Conservation (phyloP, 64 coral and sea anemone genomes). For the Actinia tenebrosa region DNA sequence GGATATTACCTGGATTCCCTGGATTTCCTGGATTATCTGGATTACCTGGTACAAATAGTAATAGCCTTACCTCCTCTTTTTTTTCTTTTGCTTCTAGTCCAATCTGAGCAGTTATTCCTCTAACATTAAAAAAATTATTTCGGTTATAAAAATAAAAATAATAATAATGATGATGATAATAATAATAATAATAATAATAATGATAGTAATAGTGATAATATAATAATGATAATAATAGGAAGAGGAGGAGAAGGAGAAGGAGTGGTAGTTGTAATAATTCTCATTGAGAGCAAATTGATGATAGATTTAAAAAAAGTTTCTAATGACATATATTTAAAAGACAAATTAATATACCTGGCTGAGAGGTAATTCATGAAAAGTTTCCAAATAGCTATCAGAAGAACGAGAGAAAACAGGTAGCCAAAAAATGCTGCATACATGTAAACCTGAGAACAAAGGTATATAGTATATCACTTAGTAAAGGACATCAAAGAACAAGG, state of each 20-base stretch:
- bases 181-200: too few relatives aligned
- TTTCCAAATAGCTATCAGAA: constrained; percentile 55
- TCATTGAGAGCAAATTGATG: too few relatives aligned
- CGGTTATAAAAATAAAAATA: too few relatives aligned
- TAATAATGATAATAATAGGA: too few relatives aligned
- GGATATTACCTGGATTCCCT: neutral
- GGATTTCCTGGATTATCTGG: too few relatives aligned
- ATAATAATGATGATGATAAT: too few relatives aligned
- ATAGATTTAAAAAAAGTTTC: too few relatives aligned
- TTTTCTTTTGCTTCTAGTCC: neutral
- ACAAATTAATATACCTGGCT: constrained; percentile 41
- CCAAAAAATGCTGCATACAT: constrained; percentile 78
- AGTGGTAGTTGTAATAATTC: too few relatives aligned
- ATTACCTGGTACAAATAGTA: neutral
- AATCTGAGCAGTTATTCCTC: neutral
- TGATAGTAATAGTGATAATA: too few relatives aligned
- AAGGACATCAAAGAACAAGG: too few relatives aligned
- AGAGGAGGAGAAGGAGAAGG: too few relatives aligned
- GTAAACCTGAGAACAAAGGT: constrained; percentile 43
- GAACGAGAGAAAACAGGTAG: constrained; percentile 51
- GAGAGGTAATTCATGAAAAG: constrained; percentile 82
- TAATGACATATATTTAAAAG: too few relatives aligned
- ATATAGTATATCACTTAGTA: neutral
- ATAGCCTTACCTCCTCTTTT: neutral
- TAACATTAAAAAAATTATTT: neutral